These are phyloP conservation scores for Hemicentrotus pulcherrimus DNA, from an alignment of 35 echinoderm and acorn worm genomes.

Conservation along the genomic window DNA sequence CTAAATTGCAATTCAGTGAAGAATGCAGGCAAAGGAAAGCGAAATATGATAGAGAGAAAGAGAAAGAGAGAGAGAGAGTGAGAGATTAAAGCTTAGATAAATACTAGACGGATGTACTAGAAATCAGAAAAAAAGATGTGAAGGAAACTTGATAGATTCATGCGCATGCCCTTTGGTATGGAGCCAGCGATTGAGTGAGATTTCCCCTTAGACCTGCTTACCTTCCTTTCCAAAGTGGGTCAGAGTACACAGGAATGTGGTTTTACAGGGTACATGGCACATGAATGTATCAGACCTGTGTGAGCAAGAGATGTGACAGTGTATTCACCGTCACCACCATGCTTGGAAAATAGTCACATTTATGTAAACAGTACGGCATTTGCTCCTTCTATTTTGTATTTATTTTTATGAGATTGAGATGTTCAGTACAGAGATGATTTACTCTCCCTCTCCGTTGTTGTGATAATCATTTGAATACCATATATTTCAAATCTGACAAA, in stretches of 20 bases:
- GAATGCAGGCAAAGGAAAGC: too few species aligned
- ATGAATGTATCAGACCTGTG: not conserved
- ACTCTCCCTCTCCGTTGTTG: not conserved
- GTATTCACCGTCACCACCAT: not conserved
- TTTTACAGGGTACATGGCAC: not conserved
- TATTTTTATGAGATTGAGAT: not conserved
- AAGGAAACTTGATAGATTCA: not conserved
- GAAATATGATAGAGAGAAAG: too few species aligned
- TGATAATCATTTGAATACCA: not conserved
- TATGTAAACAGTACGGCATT: not conserved
- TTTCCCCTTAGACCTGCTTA: not conserved
- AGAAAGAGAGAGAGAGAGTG: too few species aligned
- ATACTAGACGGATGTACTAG: too few species aligned
- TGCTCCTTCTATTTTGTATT: not conserved
- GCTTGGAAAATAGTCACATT: not conserved
- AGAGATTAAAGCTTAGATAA: too few species aligned
- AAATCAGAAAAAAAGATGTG: too few species aligned
- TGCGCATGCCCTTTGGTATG: not conserved
- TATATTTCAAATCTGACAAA: not conserved
- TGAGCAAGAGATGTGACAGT: not conserved
- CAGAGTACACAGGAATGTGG: not conserved
- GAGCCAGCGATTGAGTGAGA: not conserved
- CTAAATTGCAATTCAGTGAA: too few species aligned
- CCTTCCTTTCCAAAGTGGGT: not conserved
- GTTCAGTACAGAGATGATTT: not conserved